Conservation (phyloP, 2,797 vertebrate genomes). For the Poecilia velifera region DNA sequence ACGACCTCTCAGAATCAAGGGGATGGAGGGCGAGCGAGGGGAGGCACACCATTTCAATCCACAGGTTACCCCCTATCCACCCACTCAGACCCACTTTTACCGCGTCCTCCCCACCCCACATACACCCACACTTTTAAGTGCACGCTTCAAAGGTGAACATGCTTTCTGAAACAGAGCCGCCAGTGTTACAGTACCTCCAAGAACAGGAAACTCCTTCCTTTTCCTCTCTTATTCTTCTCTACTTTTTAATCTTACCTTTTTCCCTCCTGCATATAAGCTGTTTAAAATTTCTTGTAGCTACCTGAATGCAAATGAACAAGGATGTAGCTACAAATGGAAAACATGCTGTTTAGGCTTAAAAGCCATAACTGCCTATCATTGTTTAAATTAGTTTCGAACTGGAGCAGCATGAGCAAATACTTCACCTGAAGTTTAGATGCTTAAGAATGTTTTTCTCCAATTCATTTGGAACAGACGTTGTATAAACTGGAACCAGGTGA, state of each 20-base stretch:
- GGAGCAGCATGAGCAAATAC: background rate
- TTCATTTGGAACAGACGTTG: background rate
- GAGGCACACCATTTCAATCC: conserved; percentile 80
- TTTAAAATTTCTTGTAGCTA: background rate
- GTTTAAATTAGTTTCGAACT: background rate
- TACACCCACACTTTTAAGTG: conserved; percentile 74
- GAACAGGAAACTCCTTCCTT: conserved; percentile 45
- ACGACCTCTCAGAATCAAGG: conserved; percentile 78
- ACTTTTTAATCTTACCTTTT: conserved; percentile 16
- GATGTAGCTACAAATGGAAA: background rate
- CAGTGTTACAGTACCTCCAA: conserved; percentile 67
- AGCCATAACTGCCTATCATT: background rate
- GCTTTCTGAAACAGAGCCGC: conserved; percentile 74
- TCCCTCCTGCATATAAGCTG: conserved; percentile 1
- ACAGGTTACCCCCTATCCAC: conserved; percentile 67
- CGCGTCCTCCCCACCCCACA: conserved; percentile 51
- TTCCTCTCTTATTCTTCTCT: conserved; percentile 21
- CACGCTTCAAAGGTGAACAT: conserved; percentile 82
- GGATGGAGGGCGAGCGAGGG: conserved; percentile 63
- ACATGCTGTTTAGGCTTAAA: background rate
- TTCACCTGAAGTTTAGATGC: background rate
- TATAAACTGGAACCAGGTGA: background rate
- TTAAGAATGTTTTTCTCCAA: background rate
- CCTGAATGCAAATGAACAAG: background rate
- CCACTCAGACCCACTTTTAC: conserved; percentile 53